Conservation (phyloP, 2,888 invertebrate genomes). For the Chorisops tibialis region DNA sequence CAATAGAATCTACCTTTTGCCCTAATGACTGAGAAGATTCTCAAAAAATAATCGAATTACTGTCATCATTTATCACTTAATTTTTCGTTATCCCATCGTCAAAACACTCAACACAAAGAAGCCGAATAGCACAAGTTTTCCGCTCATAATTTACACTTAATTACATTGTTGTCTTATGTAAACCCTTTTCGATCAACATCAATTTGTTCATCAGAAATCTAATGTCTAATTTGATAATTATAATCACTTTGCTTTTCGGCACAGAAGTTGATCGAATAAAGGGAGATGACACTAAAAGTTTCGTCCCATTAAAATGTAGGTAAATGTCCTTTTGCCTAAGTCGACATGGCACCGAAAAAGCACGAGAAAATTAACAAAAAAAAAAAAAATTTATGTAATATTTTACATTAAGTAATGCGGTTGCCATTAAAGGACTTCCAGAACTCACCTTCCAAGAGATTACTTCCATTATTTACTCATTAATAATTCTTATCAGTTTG, state of each 20-base stretch:
- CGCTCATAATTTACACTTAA: slow-evolving; percentile 20
- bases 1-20: no score
- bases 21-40: no score
- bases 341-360: no score
- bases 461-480: slow-evolving; percentile 44
- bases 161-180: slow-evolving; percentile 12
- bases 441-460: slow-evolving; percentile 37
- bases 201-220: slow-evolving; percentile 21
- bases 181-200: slow-evolving; percentile 27
- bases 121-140: slow-evolving; percentile 11
- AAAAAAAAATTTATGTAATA: no score
- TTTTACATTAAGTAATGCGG: no score
- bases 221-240: slow-evolving; percentile 23
- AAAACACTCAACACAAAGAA: background rate
- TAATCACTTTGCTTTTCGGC: slow-evolving; percentile 16
- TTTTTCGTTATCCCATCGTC: background rate
- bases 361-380: no score
- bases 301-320: background rate
- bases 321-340: no score
- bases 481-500: slow-evolving; percentile 43
- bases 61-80: slow-evolving; percentile 17
- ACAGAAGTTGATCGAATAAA: background rate
- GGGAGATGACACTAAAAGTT: slow-evolving; percentile 2
- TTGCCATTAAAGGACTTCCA: no score
- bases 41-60: background rate